phyloP scores from a whole-genome alignment of 2,113 vertebrate species.

The Coptodon rendalli region DNA sequence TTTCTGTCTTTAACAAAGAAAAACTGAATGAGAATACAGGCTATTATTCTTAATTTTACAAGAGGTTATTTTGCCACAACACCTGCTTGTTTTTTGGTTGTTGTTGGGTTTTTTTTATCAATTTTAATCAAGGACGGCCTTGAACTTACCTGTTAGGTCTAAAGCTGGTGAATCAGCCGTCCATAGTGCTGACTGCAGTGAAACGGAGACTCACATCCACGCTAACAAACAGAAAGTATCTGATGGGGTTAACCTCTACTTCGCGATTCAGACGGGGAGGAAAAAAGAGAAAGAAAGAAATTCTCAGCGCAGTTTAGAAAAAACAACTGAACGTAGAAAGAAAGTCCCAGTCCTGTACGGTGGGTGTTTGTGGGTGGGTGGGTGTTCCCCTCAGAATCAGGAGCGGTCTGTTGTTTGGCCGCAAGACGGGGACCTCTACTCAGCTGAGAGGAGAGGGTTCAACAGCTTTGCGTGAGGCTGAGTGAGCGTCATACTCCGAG shows the following conservation, averaged over 20 bases:
- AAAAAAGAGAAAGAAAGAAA: not conserved
- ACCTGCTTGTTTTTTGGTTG: not conserved
- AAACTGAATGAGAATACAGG: not conserved
- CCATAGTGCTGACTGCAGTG: not conserved
- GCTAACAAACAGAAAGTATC: not conserved
- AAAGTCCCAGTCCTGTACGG: not conserved
- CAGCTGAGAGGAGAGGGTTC: not conserved
- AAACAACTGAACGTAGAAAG: not conserved
- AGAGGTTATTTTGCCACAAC: not conserved
- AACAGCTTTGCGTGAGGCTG: not conserved
- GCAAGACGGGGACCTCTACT: not conserved
- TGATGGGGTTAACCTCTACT: not conserved
- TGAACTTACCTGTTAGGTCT: constrained; percentile 19
- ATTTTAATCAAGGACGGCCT: not conserved
- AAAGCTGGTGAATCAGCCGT: not conserved
- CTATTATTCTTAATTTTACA: not conserved
- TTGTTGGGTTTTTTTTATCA: not conserved
- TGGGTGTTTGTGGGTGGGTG: not conserved
- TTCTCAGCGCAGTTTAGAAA: not conserved
- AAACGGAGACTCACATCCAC: constrained; percentile 10
- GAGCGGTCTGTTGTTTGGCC: not conserved
- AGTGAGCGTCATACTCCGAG: not conserved
- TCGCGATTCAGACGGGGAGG: not conserved
- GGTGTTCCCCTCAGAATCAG: not conserved
- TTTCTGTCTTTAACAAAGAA: not conserved